Base-by-base conservation (phyloP, 2,113 vertebrate genomes). In the Antechinus flavipes region DNA sequence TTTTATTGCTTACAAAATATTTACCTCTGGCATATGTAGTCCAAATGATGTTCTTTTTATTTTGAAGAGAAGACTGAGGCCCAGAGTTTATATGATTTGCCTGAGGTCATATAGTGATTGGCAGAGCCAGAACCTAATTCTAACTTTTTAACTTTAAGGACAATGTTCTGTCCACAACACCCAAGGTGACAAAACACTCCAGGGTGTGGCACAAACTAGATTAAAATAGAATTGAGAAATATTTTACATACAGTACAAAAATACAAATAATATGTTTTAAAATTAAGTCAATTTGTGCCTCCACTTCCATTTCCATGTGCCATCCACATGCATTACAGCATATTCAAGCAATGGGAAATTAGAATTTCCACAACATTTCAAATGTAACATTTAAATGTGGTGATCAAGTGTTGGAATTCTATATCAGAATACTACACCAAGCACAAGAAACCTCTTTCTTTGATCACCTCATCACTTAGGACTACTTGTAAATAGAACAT, bases 381-480 rank as follows among this genome's bases (percentile, higher is more conserved):
- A 91, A 84, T 58, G 93, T 8, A 89, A n/a, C 54, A 89, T 94
- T 94, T 54, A 84, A 26, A 54, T 49, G 46, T 55, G 50, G 93
- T 93, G n/a, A 96, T 93, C 30, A 0, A 92, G 53, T 52, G 68
- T 95, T 61, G 47, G 54, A 95, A 95, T 91, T 35, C 22, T 27
- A 35, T 3, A 53, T 52, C 16, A 8, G 35, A 91, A 93, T 97
- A 96, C 95, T 91, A 97, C 95, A 94, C 54, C 91, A 84, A 84
- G 68, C n/a, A 84, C 16, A 22, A 84, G n/a, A 89, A 94, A 95
- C 91, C 61, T 49, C 84, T 96, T 93, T 47, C 91, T 91, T 90
- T 91, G 91, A 94, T 96, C 93, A 92, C 89, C 93, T 95, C 89
- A 94, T 91, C 76, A 96, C 55, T 89, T n/a, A 61, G 95, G 91